Base-by-base conservation (phyloP, 2,888 invertebrate genomes). In the Drosophila tripunctata region DNA sequence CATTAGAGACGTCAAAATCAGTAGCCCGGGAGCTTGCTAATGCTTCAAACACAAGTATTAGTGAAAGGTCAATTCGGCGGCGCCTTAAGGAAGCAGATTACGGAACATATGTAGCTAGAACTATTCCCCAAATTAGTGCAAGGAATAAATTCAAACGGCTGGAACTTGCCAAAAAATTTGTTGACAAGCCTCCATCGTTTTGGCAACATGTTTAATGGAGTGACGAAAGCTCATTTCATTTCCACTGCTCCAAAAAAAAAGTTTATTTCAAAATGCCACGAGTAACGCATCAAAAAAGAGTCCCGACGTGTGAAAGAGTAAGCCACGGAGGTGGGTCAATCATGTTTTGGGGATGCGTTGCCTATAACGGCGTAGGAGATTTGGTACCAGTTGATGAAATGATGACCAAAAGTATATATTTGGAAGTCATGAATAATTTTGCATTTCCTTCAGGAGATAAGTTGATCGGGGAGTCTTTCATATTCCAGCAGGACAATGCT, bases 141-240 rank as follows among this genome's bases (percentile, higher is more conserved):
- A 15, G 35, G 50, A 55, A 66, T 35, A 45, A 55, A 44, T 17
- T 55, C 7, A 56, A 62, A 51, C 47, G 56, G n/a, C 24, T 54
- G 10, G 15, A 7, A 3, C 33, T 47, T 22, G 50, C 64, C 43
- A 65, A 44, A 24, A 14, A 65, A 55, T 8, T 55, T 43, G 0
- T 55, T 1, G 4, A 50, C 15, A 58, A 50, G 36, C 36, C 38
- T 27, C 5, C 47, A 24, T 40, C 35, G 51, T 51, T 66, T 31
- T 61, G 51, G 7, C 22, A 22, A 1, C 22, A 2, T 3, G 27
- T 27, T 27, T 27, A 8, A 10, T 27, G 27, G 27, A 10, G 10
- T 10, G 27, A 27, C 6, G 10, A 27, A 27, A 27, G 27, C 27
- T 27, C 3, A 24, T 24, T 24, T 24, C 4, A 24, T 24, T 24